Evolutionary conservation across 2,797 vertebrate species (phyloP).

Genomic region (Semotilus atromaculatus): DNA sequence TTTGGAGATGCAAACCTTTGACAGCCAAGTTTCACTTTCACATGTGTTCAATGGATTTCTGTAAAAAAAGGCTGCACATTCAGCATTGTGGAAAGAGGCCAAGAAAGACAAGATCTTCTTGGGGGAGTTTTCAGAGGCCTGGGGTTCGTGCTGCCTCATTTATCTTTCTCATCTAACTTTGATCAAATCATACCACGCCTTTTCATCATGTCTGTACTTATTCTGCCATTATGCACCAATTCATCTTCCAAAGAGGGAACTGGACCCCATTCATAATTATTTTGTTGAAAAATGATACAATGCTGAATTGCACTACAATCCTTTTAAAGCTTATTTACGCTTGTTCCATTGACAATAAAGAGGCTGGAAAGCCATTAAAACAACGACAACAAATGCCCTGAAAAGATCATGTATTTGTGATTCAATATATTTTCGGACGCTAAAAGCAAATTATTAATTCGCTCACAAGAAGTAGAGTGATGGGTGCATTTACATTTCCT

Average conservation of each 20-base stretch:
- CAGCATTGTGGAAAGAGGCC: conserved; percentile 68
- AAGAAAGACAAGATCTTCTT: conserved; percentile 45
- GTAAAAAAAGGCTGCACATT: conserved; percentile 72
- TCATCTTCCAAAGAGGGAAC: conserved; percentile 12
- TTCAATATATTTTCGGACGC: not conserved
- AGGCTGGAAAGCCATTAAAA: not conserved
- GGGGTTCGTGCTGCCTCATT: conserved; percentile 30
- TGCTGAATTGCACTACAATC: not conserved
- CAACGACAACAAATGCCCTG: not conserved
- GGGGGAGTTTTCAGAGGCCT: conserved; percentile 37
- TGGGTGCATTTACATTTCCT: conserved; percentile 2
- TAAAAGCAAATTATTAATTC: conserved; percentile 3
- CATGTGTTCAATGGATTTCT: conserved; percentile 73
- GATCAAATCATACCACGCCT: conserved; percentile 28
- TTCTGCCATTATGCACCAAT: conserved; percentile 6
- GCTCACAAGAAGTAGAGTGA: conserved; percentile 11
- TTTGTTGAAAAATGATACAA: not conserved
- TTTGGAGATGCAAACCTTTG: conserved; percentile 75
- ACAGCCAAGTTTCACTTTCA: conserved; percentile 72
- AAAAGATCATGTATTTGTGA: not conserved
- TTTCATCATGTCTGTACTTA: conserved; percentile 42
- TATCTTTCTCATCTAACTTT: conserved; percentile 49
- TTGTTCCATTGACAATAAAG: not conserved
- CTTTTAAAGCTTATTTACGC: not conserved
- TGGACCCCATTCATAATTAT: conserved; percentile 25